Percentiles rank a stretch among this genome's conserved stretches.
These are phyloP conservation scores for Akabosia matsudoensis DNA, from an alignment of 1,140 invertebrate species.

Conservation along the genomic window DNA sequence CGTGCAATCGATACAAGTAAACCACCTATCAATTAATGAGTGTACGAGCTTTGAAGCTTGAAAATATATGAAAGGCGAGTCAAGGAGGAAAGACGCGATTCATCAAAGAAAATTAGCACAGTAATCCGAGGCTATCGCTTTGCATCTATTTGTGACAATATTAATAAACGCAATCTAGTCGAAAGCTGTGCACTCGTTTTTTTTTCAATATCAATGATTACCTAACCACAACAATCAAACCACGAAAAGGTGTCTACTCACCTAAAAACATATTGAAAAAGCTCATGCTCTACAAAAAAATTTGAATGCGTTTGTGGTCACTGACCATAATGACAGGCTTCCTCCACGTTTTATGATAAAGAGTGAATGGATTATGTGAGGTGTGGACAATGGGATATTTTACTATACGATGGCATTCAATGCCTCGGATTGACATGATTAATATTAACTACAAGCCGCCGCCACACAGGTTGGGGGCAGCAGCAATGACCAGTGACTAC, in stretches of 20 bases:
- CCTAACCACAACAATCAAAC: neutral
- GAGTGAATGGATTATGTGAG: neutral
- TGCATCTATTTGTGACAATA: neutral
- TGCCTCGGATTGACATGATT: neutral
- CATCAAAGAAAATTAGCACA: neutral
- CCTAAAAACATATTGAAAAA: neutral
- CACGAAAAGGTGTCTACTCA: neutral
- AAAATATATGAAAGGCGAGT: neutral
- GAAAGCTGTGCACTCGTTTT: neutral
- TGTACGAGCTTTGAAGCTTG: neutral
- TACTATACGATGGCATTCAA: neutral
- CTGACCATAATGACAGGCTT: neutral
- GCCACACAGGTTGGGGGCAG: neutral
- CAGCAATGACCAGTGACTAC: neutral
- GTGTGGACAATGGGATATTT: neutral
- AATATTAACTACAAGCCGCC: neutral
- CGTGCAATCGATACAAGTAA: neutral
- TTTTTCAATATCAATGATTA: neutral
- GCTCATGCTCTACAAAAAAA: neutral
- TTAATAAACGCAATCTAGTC: neutral
- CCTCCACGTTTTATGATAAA: neutral
- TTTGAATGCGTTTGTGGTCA: no score
- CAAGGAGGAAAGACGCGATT: neutral
- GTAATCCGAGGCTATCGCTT: neutral
- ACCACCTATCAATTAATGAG: neutral